These are phyloP conservation scores for Erythrocebus patas DNA, from an alignment of 2,113 vertebrate genomes.

Conservation along the genomic window DNA sequence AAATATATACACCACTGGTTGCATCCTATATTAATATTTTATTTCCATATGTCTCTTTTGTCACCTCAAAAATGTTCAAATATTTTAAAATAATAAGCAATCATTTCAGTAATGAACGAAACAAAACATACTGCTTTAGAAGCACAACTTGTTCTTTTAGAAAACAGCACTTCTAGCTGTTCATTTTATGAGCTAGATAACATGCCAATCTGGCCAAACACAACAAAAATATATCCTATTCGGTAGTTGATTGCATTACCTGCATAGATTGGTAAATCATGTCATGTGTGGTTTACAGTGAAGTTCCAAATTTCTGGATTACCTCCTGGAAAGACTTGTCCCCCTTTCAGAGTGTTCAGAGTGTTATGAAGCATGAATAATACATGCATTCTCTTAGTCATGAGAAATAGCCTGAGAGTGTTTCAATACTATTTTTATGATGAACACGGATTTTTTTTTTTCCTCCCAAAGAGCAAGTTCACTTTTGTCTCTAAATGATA, in stretches of 20 bases:
- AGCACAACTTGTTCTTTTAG: slow-evolving; percentile 33
- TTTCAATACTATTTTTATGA: slow-evolving; percentile 42
- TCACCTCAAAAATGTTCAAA: slow-evolving; percentile 16
- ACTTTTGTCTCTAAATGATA: slow-evolving; percentile 23
- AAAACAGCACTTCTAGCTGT: not conserved
- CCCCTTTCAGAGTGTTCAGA: slow-evolving; percentile 11
- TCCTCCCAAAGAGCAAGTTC: not conserved
- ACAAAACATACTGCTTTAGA: slow-evolving; percentile 19
- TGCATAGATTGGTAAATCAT: slow-evolving; percentile 29
- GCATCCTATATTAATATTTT: not conserved
- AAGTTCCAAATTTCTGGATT: slow-evolving; percentile 48
- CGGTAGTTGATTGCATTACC: slow-evolving; percentile 12
- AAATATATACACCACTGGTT: not conserved
- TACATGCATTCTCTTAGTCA: slow-evolving; percentile 39
- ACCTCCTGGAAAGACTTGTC: slow-evolving; percentile 44
- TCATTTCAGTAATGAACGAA: not conserved
- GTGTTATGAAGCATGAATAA: slow-evolving; percentile 36
- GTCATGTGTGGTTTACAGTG: slow-evolving; percentile 8
- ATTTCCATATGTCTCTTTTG: slow-evolving; percentile 19
- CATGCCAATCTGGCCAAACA: slow-evolving; percentile 29
- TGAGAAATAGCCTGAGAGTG: not conserved
- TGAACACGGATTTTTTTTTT: not conserved
- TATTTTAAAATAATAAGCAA: slow-evolving; percentile 45
- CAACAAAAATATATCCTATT: slow-evolving; percentile 26
- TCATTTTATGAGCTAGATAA: slow-evolving; percentile 11